These are phyloP conservation scores for Drosophila ananassae DNA, from an alignment of 1,140 invertebrate species.

Conservation along the genomic window DNA sequence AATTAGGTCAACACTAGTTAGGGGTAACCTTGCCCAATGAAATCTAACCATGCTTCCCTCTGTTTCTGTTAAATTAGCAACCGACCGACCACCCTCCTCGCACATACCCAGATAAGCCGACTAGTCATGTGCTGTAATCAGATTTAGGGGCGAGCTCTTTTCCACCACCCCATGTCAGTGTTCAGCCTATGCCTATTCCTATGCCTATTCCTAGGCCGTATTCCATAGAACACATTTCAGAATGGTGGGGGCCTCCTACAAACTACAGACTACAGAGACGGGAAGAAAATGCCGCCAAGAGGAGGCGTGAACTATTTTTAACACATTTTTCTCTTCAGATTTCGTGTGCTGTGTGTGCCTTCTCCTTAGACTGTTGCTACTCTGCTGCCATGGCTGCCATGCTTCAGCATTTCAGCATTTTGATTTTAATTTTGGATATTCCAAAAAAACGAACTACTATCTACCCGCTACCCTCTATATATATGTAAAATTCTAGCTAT, in stretches of 20 bases:
- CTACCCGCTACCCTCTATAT: too few relatives aligned
- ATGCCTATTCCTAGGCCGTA: not conserved
- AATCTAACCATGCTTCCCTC: not conserved
- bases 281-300: slow-evolving; percentile 28
- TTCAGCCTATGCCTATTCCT: too few relatives aligned
- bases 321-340: slow-evolving; percentile 55
- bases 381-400: slow-evolving; percentile 1
- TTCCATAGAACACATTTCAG: slow-evolving; percentile 1
- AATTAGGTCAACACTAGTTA: slow-evolving; percentile 9
- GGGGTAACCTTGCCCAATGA: not conserved
- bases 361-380: slow-evolving; percentile 20
- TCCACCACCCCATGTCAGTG: not conserved
- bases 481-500: too few relatives aligned
- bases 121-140: slow-evolving; percentile 16
- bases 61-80: not conserved
- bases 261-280: not conserved
- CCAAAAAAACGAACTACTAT: slow-evolving; percentile 12
- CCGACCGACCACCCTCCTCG: not conserved
- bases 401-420: slow-evolving; percentile 18
- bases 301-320: slow-evolving; percentile 73
- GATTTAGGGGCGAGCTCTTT: slow-evolving; percentile 13
- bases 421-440: slow-evolving; percentile 62
- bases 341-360: slow-evolving; percentile 5
- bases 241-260: slow-evolving; percentile 6
- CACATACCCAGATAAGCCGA: slow-evolving; percentile 11